A percentile compares a stretch with the other conserved stretches of the same genome.
These are phyloP conservation scores for Plagodis dolabraria DNA, from an alignment of 2,888 invertebrate species.

Conservation along the genomic window DNA sequence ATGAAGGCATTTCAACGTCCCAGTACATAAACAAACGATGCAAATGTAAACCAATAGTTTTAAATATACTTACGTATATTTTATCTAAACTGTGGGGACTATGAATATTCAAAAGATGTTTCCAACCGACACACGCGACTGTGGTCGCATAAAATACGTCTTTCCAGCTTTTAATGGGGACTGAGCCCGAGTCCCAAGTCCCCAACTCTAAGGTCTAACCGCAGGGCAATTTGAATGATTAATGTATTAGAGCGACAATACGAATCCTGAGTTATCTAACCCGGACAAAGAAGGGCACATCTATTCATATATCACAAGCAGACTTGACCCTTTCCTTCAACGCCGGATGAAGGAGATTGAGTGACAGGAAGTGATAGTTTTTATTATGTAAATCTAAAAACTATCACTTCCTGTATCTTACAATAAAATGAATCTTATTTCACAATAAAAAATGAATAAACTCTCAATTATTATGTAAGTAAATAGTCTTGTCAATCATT, in stretches of 20 bases:
- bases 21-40: too few relatives aligned
- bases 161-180: conserved; percentile 33
- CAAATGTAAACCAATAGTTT: not conserved
- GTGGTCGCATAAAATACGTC: conserved; percentile 29
- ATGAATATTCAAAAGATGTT: conserved; percentile 28
- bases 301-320: conserved; percentile 79
- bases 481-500: too few relatives aligned
- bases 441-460: too few relatives aligned
- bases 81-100: not conserved
- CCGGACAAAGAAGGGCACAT: conserved; percentile 67
- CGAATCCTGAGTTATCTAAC: conserved; percentile 65
- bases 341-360: conserved; percentile 37
- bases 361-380: conserved; percentile 39
- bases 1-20: too few relatives aligned
- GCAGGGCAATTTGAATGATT: conserved; percentile 67
- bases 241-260: conserved; percentile 70
- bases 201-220: conserved; percentile 49
- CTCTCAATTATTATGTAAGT: too few relatives aligned
- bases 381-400: too few relatives aligned
- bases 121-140: conserved; percentile 25
- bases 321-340: conserved; percentile 73
- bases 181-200: conserved; percentile 39
- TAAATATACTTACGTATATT: not conserved
- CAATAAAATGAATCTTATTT: too few relatives aligned
- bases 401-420: not conserved